Percentiles rank a stretch among this genome's conserved stretches.
Evolutionary conservation across 2,797 vertebrate genomes (phyloP).

Genomic region (Pseudotriccus pelzelni): DNA sequence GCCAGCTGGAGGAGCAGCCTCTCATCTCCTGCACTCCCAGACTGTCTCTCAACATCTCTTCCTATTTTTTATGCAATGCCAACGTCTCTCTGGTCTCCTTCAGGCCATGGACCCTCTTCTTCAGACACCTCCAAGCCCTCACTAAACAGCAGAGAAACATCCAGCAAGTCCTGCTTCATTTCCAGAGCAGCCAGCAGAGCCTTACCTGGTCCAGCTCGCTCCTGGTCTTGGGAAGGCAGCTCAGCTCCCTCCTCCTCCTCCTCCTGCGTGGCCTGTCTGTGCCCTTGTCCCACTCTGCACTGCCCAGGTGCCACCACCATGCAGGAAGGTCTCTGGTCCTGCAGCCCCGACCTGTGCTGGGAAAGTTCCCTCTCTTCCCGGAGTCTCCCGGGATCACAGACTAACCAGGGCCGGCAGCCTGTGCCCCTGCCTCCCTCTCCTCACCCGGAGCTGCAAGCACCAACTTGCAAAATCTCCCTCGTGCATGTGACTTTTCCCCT

Average conservation of each 20-base stretch:
- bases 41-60: background rate
- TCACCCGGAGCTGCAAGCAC: background rate
- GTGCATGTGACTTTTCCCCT: slow-evolving; percentile 28
- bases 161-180: background rate
- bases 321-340: background rate
- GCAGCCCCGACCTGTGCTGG: background rate
- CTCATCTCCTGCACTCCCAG: background rate
- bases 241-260: background rate
- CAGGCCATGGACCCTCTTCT: background rate
- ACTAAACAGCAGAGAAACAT: background rate
- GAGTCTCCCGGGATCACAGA: background rate
- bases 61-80: background rate
- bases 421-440: background rate
- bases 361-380: background rate
- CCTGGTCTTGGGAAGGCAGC: background rate
- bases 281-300: background rate
- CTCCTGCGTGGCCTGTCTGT: background rate
- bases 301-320: background rate
- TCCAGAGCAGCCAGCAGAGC: background rate
- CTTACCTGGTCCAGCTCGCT: slow-evolving; percentile 7
- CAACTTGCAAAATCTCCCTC: slow-evolving; percentile 38
- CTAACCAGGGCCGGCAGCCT: background rate
- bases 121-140: background rate
- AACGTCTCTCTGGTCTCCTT: background rate
- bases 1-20: rapidly evolving